phyloP scores from a whole-genome alignment of 2,797 vertebrate species.

The Limosa lapponica region DNA sequence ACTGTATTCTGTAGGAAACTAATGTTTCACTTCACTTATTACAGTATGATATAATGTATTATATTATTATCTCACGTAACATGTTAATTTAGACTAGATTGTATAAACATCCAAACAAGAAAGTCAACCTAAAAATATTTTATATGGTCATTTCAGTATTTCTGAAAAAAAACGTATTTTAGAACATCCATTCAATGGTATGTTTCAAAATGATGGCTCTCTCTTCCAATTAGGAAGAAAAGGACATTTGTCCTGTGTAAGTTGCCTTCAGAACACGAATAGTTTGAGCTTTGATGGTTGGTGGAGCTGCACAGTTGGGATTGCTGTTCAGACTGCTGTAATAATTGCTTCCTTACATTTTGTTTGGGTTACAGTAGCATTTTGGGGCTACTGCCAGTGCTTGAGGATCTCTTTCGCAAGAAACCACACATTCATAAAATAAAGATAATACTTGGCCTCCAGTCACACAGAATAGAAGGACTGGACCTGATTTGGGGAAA shows the following conservation, averaged over 20 bases:
- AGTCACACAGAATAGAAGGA: background rate
- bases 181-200: background rate
- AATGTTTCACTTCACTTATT: background rate
- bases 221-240: background rate
- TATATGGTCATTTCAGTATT: background rate
- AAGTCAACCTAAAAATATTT: background rate
- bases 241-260: background rate
- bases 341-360: background rate
- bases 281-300: background rate
- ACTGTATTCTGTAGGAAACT: background rate
- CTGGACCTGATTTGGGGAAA: background rate
- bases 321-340: background rate
- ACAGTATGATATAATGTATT: background rate
- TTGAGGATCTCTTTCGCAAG: background rate
- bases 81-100: background rate
- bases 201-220: background rate
- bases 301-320: background rate
- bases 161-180: background rate
- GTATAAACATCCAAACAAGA: background rate
- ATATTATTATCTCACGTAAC: background rate
- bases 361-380: background rate
- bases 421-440: background rate
- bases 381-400: background rate
- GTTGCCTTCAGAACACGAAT: background rate
- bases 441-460: background rate